Evolutionary conservation across 2,113 vertebrate species (phyloP), one percentile per base, ranked within the genome.

Genomic region (Cettia cetti): DNA sequence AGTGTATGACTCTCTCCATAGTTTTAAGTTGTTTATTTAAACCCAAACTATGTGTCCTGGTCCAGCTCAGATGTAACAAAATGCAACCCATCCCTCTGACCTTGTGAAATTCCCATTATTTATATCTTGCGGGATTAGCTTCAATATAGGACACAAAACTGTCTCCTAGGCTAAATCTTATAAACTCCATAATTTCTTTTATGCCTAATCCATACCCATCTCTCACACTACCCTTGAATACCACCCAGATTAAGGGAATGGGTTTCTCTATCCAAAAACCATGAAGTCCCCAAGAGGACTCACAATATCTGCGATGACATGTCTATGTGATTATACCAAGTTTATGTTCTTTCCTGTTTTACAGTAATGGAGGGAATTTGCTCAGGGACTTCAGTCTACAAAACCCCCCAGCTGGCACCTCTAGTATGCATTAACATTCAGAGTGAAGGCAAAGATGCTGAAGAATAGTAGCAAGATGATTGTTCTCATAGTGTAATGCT

Each of bases 21-120:
- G n/a, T 65, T 79, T 80, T 27, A 45, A 65, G 33, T 37, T 64
- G 49, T 52, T 87, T 83, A 24, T 74, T 94, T 91, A 81, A 89
- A 78, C 10, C 11, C 18, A 35, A 6, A 26, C 27, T 70, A 35
- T 79, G 54, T 65, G 69, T 90, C 33, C 39, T 1, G 0, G 18
- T 27, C 45, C 68, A 93, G 59, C n/a, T 44, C 70, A 82, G 65
- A 49, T 64, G 53, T 60, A 52, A 68, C 60, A 8, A 42, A 71
- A 63, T 2, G 26, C 33, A 81, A 28, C 24, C 22, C 5, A 1
- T 44, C n/a, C 16, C 53, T 76, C 57, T 49, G 66, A 53, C 66
- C 22, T 21, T 64, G 59, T 85, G 54, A 88, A 56, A 61, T 33
- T 44, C 79, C 49, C 53, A 57, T 28, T 76, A 57, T 82, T 92